Conservation (phyloP, 1,140 invertebrate genomes). For the Campoletis sonorensis region DNA sequence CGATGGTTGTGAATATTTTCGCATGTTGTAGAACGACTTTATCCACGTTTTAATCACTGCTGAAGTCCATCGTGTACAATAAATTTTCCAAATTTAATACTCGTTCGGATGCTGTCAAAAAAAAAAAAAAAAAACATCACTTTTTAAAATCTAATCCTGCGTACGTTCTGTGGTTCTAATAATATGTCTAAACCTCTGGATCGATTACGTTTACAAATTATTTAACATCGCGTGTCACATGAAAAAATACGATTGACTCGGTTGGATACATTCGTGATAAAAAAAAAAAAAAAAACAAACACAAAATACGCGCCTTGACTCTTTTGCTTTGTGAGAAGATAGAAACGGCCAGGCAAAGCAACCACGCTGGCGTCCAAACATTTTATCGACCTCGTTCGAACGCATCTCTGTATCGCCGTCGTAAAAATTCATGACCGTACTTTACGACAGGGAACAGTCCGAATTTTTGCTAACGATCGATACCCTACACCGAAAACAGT, state of each 20-base stretch:
- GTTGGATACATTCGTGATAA: conserved; percentile 6
- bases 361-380: conserved; percentile 31
- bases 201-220: neutral
- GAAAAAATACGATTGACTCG: neutral
- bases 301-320: neutral
- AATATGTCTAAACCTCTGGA: too few species aligned
- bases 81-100: too few species aligned
- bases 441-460: conserved; percentile 51
- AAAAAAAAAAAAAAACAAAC: too few species aligned
- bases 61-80: too few species aligned
- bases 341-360: conserved; percentile 34
- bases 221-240: conserved; percentile 4
- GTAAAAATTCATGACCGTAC: conserved; percentile 58
- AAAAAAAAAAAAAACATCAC: too few species aligned
- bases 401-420: conserved; percentile 24
- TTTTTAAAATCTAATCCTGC: too few species aligned
- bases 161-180: too few species aligned
- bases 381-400: conserved; percentile 53
- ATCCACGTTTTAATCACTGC: too few species aligned
- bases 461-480: conserved; percentile 56
- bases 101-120: too few species aligned
- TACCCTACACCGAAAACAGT: neutral
- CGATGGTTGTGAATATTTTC: too few species aligned
- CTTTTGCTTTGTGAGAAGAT: conserved; percentile 35
- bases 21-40: too few species aligned